Base-by-base conservation (phyloP, 2,113 vertebrate species). In the Macrotus californicus region DNA sequence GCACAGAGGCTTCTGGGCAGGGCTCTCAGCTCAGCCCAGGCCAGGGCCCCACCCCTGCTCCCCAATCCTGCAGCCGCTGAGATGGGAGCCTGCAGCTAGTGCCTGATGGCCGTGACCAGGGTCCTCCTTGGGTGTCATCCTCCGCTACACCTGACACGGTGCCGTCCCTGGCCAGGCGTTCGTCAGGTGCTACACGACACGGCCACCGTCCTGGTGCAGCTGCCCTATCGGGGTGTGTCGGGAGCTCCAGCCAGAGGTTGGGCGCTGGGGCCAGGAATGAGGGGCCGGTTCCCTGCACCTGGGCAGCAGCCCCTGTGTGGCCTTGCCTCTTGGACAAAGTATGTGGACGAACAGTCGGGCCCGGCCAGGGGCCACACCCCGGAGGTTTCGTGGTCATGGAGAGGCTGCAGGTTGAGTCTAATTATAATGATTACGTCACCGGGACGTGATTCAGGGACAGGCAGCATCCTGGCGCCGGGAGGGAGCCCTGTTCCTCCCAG, bases 361-460 rank as follows among this genome's bases (percentile, higher is more conserved):
- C 64, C n/a, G 84, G 70, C 94, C 16, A 0, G 1, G 48, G 48
- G 31, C 94, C 72, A 21, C 21, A 0, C 7, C 76, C 48, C 41
- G 9, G 61, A 72, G 89, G 24, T 31, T 56, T 11, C 34, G 6
- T 15, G 76, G 91, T 88, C 89, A 75, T 67, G 85, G 85, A 16
- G 11, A 73, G 64, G 86, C 92, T 72, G 70, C 52, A 76, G 93
- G 93, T 52, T 16, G 77, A 10, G 34, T 72, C 95, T 75, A 66
- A 94, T 84, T 81, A 87, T 87, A 84, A 81, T 24, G 86, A 85
- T 96, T 76, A 94, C 61, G 0, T 97, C 97, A 97, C 91, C 19
- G 1, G 69, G 77, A 76, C 6, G 0, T 7, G 70, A 61, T 92
- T 83, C 64, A n/a, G 93, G 84, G 64, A 46, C 69, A 7, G 39